A percentile compares a stretch with the other conserved stretches of the same genome.
phyloP scores from a whole-genome alignment of 2,113 vertebrate genomes.

The Chlamydotis undulata region DNA sequence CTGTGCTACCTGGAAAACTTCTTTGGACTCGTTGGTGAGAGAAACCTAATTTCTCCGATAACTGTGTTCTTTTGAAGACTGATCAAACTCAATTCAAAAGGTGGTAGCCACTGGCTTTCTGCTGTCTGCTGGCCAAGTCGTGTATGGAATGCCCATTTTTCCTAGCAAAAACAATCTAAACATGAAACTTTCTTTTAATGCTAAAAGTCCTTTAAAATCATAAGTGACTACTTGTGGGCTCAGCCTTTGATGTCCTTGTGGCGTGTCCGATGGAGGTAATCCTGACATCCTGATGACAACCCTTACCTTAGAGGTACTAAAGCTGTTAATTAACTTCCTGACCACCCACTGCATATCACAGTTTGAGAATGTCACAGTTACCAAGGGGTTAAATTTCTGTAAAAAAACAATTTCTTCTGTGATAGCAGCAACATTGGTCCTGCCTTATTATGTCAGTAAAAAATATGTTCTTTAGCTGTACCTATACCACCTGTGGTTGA shows the following conservation, averaged over 20 bases:
- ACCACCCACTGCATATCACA: neutral
- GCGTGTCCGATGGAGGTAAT: neutral
- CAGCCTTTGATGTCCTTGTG: neutral
- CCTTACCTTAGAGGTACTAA: neutral
- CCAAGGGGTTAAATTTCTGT: neutral
- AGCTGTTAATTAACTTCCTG: neutral
- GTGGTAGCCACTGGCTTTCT: neutral
- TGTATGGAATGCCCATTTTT: neutral
- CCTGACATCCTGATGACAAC: neutral
- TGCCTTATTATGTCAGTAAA: neutral
- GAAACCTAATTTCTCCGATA: neutral
- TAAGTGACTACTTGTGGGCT: neutral
- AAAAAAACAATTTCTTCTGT: constrained; percentile 7
- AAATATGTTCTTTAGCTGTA: neutral
- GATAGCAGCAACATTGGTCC: neutral
- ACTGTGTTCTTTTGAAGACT: neutral
- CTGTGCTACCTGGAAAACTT: neutral
- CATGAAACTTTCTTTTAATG: neutral
- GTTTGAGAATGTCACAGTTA: neutral
- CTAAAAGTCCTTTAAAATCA: neutral
- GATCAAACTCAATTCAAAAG: neutral
- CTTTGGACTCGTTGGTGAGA: neutral
- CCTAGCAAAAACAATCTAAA: neutral
- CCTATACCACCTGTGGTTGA: neutral
- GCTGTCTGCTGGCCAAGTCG: neutral